Conservation (phyloP, 92 coral and sea anemone species). For the Palythoa grandis region DNA sequence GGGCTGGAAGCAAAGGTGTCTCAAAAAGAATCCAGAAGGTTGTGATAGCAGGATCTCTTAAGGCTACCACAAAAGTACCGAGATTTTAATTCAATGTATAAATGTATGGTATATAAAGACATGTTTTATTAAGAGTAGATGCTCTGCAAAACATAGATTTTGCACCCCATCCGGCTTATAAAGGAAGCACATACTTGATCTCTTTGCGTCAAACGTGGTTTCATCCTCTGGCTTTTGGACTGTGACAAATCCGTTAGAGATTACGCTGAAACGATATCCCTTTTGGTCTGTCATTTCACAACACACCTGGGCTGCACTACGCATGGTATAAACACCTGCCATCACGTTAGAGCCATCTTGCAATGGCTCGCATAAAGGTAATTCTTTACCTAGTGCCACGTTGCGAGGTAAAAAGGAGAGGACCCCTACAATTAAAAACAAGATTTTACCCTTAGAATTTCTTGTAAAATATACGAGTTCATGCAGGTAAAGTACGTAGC, state of each 20-base stretch:
- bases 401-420: conserved; percentile 61
- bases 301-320: conserved; percentile 79
- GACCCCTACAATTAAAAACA: conserved; percentile 16
- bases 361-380: conserved; percentile 47
- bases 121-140: no score
- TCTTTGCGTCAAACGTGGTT: background rate
- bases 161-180: no score
- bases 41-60: no score
- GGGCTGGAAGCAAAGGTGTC: no score
- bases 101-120: no score
- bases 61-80: no score
- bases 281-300: conserved; percentile 78
- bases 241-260: conserved; percentile 75
- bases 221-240: conserved; percentile 45
- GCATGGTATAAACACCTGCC: conserved; percentile 87
- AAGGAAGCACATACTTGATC: background rate
- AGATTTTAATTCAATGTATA: no score
- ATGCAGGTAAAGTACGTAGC: no score
- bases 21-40: no score
- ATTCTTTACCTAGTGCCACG: conserved; percentile 46
- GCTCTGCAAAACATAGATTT: no score
- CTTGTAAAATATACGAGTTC: no score
- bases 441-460: background rate
- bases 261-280: conserved; percentile 80
- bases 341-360: conserved; percentile 51